phyloP scores from a whole-genome alignment of 2,888 invertebrate genomes.

The Branchipolynoe longqiensis region DNA sequence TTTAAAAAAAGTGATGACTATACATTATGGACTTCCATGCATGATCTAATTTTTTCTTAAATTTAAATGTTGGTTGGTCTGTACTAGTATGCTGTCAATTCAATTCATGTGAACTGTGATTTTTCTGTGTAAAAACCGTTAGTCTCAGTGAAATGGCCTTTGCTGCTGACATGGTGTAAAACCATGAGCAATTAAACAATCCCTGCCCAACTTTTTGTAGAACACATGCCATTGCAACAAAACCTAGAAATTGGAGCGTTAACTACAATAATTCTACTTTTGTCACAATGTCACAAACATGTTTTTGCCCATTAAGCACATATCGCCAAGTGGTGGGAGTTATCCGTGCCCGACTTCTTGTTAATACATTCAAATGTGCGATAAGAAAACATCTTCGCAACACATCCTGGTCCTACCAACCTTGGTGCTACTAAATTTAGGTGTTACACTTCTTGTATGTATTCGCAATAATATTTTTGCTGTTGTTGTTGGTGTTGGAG shows the following conservation, averaged over 20 bases:
- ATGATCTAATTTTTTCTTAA: no score
- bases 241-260: not conserved
- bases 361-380: not conserved
- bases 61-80: no score
- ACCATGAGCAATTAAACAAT: not conserved
- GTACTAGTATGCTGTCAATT: no score
- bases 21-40: no score
- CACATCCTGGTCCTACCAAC: constrained; percentile 1
- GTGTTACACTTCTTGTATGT: not conserved
- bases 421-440: constrained; percentile 20
- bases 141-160: no score
- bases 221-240: not conserved
- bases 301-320: no score
- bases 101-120: no score
- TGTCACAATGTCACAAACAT: not conserved
- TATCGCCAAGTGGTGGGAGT: not conserved
- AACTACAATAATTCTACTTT: not conserved
- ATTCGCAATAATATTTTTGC: not conserved
- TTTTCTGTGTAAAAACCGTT: no score
- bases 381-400: not conserved
- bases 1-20: no score
- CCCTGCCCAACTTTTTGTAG: not conserved
- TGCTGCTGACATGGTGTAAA: not conserved
- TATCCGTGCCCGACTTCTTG: not conserved
- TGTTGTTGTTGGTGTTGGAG: not conserved